phyloP scores from a whole-genome alignment of 2,797 vertebrate species.

The Mico argentatus region DNA sequence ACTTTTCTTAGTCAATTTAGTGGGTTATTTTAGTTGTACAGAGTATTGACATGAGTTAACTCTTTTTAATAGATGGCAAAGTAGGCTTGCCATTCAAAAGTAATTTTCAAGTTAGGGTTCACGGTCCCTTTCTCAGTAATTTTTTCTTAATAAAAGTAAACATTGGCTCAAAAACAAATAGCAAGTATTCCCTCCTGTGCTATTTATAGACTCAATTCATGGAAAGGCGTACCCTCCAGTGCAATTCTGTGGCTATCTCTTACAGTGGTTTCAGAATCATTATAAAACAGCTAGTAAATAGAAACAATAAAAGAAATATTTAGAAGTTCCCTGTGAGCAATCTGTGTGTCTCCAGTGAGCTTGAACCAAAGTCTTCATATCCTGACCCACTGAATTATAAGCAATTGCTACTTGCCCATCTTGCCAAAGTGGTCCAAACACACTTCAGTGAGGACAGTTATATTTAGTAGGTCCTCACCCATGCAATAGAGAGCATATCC shows the following conservation, averaged over 20 bases:
- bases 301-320: neutral
- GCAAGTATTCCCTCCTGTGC: conserved; percentile 52
- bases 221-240: conserved; percentile 13
- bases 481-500: fast-evolving
- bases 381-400: neutral
- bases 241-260: conserved; percentile 37
- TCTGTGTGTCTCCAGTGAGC: conserved; percentile 26
- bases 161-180: neutral
- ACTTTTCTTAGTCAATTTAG: conserved; percentile 17
- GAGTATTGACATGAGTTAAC: conserved; percentile 49
- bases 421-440: conserved; percentile 48
- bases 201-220: conserved; percentile 54
- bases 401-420: neutral
- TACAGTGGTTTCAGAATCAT: neutral
- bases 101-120: neutral
- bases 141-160: conserved; percentile 7
- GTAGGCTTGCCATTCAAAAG: conserved; percentile 52
- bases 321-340: conserved; percentile 51
- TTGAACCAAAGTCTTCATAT: conserved; percentile 11
- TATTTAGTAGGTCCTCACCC: neutral
- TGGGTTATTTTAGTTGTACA: conserved; percentile 48
- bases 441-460: neutral
- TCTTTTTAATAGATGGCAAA: conserved; percentile 55
- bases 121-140: neutral
- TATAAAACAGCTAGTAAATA: neutral